Evolutionary conservation across 2,797 vertebrate species (phyloP).

Genomic region (Chiroxiphia lanceolata): DNA sequence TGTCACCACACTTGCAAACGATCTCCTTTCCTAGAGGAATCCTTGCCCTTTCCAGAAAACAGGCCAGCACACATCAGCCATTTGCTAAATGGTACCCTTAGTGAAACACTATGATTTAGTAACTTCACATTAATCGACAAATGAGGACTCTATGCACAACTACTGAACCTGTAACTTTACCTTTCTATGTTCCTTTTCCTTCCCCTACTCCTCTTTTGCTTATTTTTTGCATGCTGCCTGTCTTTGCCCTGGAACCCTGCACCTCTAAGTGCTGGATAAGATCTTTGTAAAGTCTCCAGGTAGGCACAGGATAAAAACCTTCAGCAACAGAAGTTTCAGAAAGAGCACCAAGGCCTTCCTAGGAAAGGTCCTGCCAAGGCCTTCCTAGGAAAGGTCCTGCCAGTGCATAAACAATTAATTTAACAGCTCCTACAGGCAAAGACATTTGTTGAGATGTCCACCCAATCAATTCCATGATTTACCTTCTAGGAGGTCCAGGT

Average conservation of each 20-base stretch:
- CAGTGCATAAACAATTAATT: neutral
- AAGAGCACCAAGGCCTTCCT: neutral
- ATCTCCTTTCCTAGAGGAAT: neutral
- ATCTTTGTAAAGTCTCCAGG: neutral
- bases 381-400: neutral
- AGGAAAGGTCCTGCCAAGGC: neutral
- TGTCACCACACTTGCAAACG: neutral
- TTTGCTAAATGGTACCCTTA: neutral
- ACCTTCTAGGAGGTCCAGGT: conserved; percentile 89
- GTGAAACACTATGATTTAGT: neutral
- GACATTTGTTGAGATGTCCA: neutral
- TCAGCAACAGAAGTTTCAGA: neutral
- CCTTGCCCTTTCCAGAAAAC: neutral
- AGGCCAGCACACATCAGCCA: neutral
- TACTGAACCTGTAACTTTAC: neutral
- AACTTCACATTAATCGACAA: neutral
- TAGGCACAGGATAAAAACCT: neutral
- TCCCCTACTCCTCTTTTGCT: neutral
- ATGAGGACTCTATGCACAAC: neutral
- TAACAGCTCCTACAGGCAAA: neutral
- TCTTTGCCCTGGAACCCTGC: neutral
- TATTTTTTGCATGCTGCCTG: neutral
- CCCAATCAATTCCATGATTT: neutral
- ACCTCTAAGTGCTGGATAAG: neutral
- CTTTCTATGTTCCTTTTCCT: neutral